A percentile compares a stretch with the other conserved stretches of the same genome.
Conservation (phyloP, 2,888 invertebrate genomes). For the Drosophila picticornis region DNA sequence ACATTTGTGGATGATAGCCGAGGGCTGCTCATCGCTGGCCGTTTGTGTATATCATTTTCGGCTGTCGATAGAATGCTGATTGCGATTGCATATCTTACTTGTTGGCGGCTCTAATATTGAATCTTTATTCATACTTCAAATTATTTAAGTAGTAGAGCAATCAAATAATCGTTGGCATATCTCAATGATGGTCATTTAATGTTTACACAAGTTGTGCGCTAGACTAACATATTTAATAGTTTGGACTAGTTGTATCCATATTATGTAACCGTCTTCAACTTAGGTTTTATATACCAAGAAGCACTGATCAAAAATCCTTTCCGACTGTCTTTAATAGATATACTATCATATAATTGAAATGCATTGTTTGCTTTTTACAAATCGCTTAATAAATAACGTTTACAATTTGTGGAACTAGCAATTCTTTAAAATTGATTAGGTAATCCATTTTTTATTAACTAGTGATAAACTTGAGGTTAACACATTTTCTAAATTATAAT, state of each 20-base stretch:
- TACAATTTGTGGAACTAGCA: background rate
- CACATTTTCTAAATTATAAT: background rate
- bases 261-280: no score
- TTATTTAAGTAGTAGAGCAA: constrained; percentile 7
- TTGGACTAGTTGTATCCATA: background rate
- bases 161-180: background rate
- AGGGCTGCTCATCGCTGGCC: constrained; percentile 36
- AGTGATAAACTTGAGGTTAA: background rate
- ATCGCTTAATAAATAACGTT: background rate
- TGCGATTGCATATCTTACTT: constrained; percentile 22
- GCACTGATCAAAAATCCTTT: background rate
- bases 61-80: constrained; percentile 39
- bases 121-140: constrained; percentile 3
- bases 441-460: background rate
- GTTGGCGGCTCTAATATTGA: constrained; percentile 3
- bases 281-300: background rate
- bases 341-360: background rate
- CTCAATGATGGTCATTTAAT: background rate
- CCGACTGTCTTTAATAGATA: background rate
- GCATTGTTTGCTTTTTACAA: background rate
- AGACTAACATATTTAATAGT: background rate
- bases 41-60: constrained; percentile 42
- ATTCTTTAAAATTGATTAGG: background rate
- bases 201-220: background rate
- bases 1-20: constrained; percentile 49